These are phyloP conservation scores for Hermetia illucens DNA, from an alignment of 1,140 invertebrate genomes.

Conservation along the genomic window DNA sequence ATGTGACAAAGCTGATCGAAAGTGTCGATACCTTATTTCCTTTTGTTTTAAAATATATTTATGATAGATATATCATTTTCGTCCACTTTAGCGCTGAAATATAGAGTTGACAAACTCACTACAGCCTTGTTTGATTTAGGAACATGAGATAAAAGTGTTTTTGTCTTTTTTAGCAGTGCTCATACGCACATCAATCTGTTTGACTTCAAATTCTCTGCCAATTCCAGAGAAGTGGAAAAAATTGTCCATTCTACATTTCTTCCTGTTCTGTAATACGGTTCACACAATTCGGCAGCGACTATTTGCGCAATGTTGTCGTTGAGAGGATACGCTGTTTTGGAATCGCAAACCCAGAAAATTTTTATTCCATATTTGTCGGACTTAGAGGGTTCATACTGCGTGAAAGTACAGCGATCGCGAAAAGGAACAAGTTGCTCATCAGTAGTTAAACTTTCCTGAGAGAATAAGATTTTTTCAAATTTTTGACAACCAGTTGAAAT, in stretches of 20 bases:
- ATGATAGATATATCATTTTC: too few species aligned
- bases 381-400: constrained; percentile 20
- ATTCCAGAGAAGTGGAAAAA: constrained; percentile 16
- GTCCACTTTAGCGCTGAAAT: background rate
- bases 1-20: too few species aligned
- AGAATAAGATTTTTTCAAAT: constrained; percentile 15
- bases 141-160: constrained; percentile 8
- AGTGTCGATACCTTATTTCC: too few species aligned
- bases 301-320: constrained; percentile 11
- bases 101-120: background rate
- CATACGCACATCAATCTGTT: constrained; percentile 13
- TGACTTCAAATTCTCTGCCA: constrained; percentile 11
- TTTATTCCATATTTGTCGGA: constrained; percentile 31
- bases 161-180: too few species aligned
- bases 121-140: constrained; percentile 1
- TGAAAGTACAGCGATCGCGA: constrained; percentile 15
- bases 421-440: constrained; percentile 23
- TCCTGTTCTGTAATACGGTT: constrained; percentile 12
- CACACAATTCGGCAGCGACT: constrained; percentile 14
- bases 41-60: too few species aligned
- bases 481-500: constrained; percentile 16
- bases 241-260: constrained; percentile 18
- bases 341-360: constrained; percentile 15
- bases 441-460: constrained; percentile 9
- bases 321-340: constrained; percentile 13